Evolutionary conservation across 2,888 invertebrate species (phyloP).

Genomic region (Cataglyphis cursor): DNA sequence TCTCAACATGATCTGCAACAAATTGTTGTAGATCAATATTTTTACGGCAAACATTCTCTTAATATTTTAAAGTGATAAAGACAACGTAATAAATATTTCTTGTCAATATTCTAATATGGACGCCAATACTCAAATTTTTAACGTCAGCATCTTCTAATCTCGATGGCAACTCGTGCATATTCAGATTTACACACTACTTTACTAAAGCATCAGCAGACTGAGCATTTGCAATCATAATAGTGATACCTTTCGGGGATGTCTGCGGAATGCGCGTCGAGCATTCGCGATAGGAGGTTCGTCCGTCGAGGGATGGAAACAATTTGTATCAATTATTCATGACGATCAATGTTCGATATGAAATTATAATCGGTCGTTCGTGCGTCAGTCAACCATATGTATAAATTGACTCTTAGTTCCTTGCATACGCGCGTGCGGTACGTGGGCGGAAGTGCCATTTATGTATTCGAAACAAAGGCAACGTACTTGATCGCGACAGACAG

Average conservation of each 20-base stretch:
- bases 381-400: constrained; percentile 65
- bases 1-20: constrained; percentile 14
- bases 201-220: not conserved
- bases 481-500: constrained; percentile 22
- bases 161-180: not conserved
- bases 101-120: not conserved
- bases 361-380: constrained; percentile 69
- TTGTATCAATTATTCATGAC: constrained; percentile 70
- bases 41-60: not conserved
- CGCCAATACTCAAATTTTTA: not conserved
- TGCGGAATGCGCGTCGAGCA: constrained; percentile 45
- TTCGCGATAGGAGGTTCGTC: constrained; percentile 14
- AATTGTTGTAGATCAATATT: not conserved
- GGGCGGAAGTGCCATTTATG: constrained; percentile 68
- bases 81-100: not conserved
- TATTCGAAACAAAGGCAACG: constrained; percentile 53
- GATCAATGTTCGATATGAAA: constrained; percentile 62
- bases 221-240: not conserved
- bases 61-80: not conserved
- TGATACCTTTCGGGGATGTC: constrained; percentile 25
- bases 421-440: not conserved
- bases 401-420: constrained; percentile 51
- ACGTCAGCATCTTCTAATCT: not conserved
- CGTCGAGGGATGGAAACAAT: constrained; percentile 27
- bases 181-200: not conserved